A percentile compares a stretch with the other conserved stretches of the same genome.
phyloP scores from a whole-genome alignment of 2,113 vertebrate genomes.

The Thalassarche chlororhynchos region DNA sequence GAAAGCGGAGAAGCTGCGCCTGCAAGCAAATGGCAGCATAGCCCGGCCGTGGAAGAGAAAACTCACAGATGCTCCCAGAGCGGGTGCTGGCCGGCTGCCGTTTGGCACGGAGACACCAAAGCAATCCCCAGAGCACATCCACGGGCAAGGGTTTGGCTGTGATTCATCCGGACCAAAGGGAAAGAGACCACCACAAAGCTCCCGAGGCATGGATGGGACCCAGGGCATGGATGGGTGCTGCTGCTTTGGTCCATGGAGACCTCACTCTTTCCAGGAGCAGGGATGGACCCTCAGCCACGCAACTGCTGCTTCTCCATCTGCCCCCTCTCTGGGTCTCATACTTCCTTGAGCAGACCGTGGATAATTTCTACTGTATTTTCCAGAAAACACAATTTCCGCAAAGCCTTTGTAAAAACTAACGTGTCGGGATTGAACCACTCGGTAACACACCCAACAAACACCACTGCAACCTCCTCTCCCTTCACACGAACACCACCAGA shows the following conservation, averaged over 20 bases:
- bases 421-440: accelerated
- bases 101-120: not conserved
- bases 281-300: not conserved
- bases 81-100: not conserved
- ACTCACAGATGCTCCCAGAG: not conserved
- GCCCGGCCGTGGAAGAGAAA: not conserved
- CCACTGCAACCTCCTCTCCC: not conserved
- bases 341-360: no score
- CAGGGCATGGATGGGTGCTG: not conserved
- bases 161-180: not conserved
- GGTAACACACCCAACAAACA: not conserved
- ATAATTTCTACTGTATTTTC: not conserved
- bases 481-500: not conserved
- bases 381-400: not conserved
- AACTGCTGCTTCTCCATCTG: not conserved
- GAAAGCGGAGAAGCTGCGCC: not conserved
- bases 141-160: accelerated
- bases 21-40: no score
- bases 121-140: not conserved
- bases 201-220: not conserved
- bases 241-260: not conserved
- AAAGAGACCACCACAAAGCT: not conserved
- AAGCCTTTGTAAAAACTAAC: not conserved
- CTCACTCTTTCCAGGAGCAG: not conserved
- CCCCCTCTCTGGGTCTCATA: no score